Conservation (phyloP, 2,888 invertebrate species). For the Molorchus minor region DNA sequence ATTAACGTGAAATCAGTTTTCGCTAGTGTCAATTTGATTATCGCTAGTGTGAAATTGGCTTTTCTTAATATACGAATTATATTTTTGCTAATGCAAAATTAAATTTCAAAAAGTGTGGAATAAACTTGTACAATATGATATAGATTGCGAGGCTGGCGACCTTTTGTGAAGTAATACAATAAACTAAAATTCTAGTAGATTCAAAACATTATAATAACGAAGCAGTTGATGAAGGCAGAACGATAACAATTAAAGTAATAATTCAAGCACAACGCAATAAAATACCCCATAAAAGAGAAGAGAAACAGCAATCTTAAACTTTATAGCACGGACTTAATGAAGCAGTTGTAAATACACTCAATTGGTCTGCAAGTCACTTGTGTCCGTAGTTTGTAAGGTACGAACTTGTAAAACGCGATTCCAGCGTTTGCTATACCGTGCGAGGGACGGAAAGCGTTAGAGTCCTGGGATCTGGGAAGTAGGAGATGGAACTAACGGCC, state of each 20-base stretch:
- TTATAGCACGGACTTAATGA: constrained; percentile 47
- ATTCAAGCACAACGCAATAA: constrained; percentile 9
- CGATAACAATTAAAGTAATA: constrained; percentile 2
- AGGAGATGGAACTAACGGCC: constrained; percentile 4
- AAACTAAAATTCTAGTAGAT: too few species aligned
- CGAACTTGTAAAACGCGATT: constrained; percentile 21
- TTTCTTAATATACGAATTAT: too few species aligned
- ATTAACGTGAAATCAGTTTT: too few species aligned
- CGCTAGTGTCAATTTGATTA: too few species aligned
- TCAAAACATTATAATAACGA: too few species aligned
- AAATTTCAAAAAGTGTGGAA: too few species aligned
- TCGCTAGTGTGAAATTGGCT: too few species aligned
- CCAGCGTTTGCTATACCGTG: background rate
- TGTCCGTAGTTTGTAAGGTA: constrained; percentile 30
- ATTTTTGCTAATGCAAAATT: too few species aligned
- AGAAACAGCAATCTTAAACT: constrained; percentile 43
- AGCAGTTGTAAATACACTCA: constrained; percentile 47
- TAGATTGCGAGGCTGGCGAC: too few species aligned
- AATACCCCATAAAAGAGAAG: constrained; percentile 28
- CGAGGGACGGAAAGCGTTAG: background rate
- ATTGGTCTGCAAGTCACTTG: constrained; percentile 29
- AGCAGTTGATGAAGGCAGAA: background rate
- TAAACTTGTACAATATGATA: too few species aligned
- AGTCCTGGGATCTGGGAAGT: background rate
- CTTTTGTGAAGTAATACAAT: too few species aligned